These are phyloP conservation scores for Aurelia aurita DNA, from an alignment of 30 jellyfish, hydroid and myxozoan species.

Conservation along the genomic window DNA sequence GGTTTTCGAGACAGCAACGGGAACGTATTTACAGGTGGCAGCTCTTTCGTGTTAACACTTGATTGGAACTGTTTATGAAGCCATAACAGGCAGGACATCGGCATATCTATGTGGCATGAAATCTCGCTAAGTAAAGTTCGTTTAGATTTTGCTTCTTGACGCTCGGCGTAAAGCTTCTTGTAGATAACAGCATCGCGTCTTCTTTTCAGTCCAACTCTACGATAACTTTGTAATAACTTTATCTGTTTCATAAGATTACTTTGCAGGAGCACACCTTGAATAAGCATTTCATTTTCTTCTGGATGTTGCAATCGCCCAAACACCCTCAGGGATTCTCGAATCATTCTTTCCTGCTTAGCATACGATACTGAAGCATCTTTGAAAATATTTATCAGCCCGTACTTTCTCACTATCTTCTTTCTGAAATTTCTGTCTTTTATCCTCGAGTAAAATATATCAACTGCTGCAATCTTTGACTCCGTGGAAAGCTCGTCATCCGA, in stretches of 20 bases:
- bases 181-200: slow-evolving; percentile 38
- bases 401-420: slow-evolving; percentile 43
- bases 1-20: slow-evolving; percentile 62
- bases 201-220: slow-evolving; percentile 77
- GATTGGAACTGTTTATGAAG: slow-evolving; percentile 63
- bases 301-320: slow-evolving; percentile 81
- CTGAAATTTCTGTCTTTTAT: slow-evolving; percentile 68
- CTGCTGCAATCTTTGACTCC: slow-evolving; percentile 76
- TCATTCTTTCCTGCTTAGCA: slow-evolving; percentile 51
- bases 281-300: slow-evolving; percentile 71
- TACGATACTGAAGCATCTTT: slow-evolving; percentile 32
- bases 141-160: slow-evolving; percentile 44
- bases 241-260: slow-evolving; percentile 60
- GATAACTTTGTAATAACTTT: slow-evolving; percentile 61
- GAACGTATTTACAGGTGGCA: slow-evolving; percentile 11
- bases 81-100: slow-evolving; percentile 68
- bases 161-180: slow-evolving; percentile 34
- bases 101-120: slow-evolving; percentile 38
- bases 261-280: slow-evolving; percentile 76
- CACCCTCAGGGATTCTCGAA: slow-evolving; percentile 71
- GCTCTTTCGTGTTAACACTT: slow-evolving; percentile 14
- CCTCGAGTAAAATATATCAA: slow-evolving; percentile 77
- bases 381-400: slow-evolving; percentile 38
- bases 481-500: slow-evolving; percentile 76
- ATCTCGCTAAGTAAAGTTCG: slow-evolving; percentile 51